These are phyloP conservation scores for Drosophila buzzatii DNA, from an alignment of 2,888 invertebrate species.

Conservation along the genomic window DNA sequence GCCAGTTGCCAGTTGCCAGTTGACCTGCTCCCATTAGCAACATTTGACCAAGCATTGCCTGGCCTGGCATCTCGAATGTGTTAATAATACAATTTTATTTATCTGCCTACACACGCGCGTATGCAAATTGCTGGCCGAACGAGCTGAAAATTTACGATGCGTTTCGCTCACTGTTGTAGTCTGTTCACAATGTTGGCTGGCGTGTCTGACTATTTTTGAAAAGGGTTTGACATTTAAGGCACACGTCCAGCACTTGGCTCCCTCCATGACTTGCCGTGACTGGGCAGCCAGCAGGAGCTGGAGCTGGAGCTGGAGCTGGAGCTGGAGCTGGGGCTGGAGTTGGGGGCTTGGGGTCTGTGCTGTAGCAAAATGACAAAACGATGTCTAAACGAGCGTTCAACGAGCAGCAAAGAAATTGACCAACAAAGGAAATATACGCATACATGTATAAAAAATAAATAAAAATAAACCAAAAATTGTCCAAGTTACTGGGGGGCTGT, in stretches of 20 bases:
- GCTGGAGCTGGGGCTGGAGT: too few species aligned
- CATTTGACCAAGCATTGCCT: slow-evolving; percentile 73
- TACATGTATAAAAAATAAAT: slow-evolving; percentile 15
- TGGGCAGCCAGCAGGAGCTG: slow-evolving; percentile 1
- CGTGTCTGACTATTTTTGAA: slow-evolving; percentile 70
- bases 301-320: not conserved
- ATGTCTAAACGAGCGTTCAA: slow-evolving; percentile 74
- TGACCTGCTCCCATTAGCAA: slow-evolving; percentile 58
- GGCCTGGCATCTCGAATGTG: slow-evolving; percentile 66
- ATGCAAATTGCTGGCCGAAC: slow-evolving; percentile 51
- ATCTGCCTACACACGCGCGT: slow-evolving; percentile 40
- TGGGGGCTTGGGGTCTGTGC: slow-evolving; percentile 15
- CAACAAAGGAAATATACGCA: slow-evolving; percentile 53
- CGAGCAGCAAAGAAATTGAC: slow-evolving; percentile 60
- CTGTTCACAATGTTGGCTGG: slow-evolving; percentile 30
- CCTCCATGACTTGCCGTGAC: not conserved
- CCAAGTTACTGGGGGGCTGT: slow-evolving; percentile 20
- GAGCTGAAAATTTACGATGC: slow-evolving; percentile 73
- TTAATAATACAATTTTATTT: slow-evolving; percentile 79
- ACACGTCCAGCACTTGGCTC: slow-evolving; percentile 41
- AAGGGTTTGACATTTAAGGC: slow-evolving; percentile 75
- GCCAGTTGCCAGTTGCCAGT: not conserved
- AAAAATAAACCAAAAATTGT: slow-evolving; percentile 52
- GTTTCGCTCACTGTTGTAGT: slow-evolving; percentile 32
- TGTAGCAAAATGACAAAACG: slow-evolving; percentile 73